Conservation (phyloP, 1,140 invertebrate genomes). For the Drosophila asahinai region DNA sequence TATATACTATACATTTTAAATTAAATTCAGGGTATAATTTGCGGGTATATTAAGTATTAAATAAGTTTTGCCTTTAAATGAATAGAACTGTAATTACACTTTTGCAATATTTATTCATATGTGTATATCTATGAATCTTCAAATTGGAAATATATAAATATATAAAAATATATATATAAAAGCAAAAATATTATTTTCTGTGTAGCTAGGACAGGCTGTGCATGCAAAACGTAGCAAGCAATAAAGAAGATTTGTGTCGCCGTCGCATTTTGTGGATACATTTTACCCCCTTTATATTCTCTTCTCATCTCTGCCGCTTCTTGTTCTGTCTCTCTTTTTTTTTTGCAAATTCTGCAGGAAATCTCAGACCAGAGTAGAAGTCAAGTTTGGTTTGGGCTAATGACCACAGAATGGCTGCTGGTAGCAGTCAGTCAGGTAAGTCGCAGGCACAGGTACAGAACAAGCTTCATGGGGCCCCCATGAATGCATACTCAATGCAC, state of each 20-base stretch:
- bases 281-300: conserved; percentile 42
- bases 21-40: background rate
- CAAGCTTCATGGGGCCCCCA: conserved; percentile 42
- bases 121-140: background rate
- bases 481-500: conserved; percentile 8
- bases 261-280: conserved; percentile 74
- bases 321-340: conserved; percentile 26
- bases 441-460: conserved; percentile 7
- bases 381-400: conserved; percentile 81
- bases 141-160: too few relatives aligned
- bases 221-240: conserved; percentile 75
- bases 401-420: conserved; percentile 80
- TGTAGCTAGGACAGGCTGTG: conserved; percentile 36
- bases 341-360: conserved; percentile 76
- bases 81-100: background rate
- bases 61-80: background rate
- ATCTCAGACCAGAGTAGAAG: conserved; percentile 65
- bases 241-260: conserved; percentile 82
- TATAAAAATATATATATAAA: too few relatives aligned
- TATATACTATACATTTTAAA: too few relatives aligned
- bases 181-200: background rate
- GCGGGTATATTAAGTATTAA: background rate
- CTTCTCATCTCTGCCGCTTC: conserved; percentile 18
- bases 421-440: conserved; percentile 65
- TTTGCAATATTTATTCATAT: background rate